Conservation (phyloP, 2,888 invertebrate genomes). For the Amphipyra berbera region DNA sequence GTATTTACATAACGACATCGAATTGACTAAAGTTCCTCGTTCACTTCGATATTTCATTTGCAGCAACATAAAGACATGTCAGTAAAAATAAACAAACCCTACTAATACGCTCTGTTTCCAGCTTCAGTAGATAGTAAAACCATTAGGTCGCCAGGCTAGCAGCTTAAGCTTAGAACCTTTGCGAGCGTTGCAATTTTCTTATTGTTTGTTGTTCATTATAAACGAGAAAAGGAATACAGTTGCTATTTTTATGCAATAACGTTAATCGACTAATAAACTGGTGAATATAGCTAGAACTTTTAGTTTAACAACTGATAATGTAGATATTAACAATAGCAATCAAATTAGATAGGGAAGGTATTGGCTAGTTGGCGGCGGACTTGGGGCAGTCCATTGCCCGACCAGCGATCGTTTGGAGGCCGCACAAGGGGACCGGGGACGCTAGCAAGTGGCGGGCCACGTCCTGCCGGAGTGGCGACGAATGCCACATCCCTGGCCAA, state of each 20-base stretch:
- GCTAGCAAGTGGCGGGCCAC: too few relatives aligned
- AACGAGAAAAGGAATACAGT: constrained; percentile 27
- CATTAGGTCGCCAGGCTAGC: constrained; percentile 44
- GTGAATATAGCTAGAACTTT: constrained; percentile 2
- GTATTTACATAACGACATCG: constrained; percentile 21
- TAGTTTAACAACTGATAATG: neutral
- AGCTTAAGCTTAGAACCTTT: constrained; percentile 50
- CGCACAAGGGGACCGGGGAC: too few relatives aligned
- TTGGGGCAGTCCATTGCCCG: too few relatives aligned
- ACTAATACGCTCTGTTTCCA: constrained; percentile 46
- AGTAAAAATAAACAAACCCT: constrained; percentile 40
- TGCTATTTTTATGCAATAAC: constrained; percentile 15
- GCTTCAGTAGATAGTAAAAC: constrained; percentile 51
- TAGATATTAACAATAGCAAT: neutral
- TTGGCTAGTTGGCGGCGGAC: too few relatives aligned
- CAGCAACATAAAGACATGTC: constrained; percentile 34
- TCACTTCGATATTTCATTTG: constrained; percentile 3
- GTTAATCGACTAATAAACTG: constrained; percentile 15
- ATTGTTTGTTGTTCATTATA: constrained; percentile 33
- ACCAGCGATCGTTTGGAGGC: too few relatives aligned
- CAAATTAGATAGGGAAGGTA: too few relatives aligned
- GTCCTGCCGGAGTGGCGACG: too few relatives aligned
- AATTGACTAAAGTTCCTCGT: constrained; percentile 21
- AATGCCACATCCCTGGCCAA: too few relatives aligned
- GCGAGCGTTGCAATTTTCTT: constrained; percentile 56